These are phyloP conservation scores for Sphaerophoria rueppellii DNA, from an alignment of 2,888 invertebrate species.

Conservation along the genomic window DNA sequence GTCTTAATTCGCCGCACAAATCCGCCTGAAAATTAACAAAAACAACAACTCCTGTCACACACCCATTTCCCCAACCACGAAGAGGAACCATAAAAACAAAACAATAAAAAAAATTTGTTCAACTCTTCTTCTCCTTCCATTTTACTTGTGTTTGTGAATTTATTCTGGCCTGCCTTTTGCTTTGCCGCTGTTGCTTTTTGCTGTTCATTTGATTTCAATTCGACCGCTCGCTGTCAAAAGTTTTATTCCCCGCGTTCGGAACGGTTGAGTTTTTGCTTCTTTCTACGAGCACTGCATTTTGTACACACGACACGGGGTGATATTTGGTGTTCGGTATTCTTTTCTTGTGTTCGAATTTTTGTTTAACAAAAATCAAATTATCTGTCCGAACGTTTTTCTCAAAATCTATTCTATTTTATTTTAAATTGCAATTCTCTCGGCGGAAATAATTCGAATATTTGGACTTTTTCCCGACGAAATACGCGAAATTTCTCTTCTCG, in stretches of 20 bases:
- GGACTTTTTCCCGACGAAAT: slow-evolving; percentile 15
- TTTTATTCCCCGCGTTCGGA: slow-evolving; percentile 72
- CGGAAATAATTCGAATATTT: not conserved
- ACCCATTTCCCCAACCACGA: slow-evolving; percentile 38
- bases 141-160: too few species aligned
- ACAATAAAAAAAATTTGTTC: slow-evolving; percentile 6
- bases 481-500: slow-evolving; percentile 52
- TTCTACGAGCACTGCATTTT: slow-evolving; percentile 70
- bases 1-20: slow-evolving; percentile 22
- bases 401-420: slow-evolving; percentile 33
- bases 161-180: not conserved
- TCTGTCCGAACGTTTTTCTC: slow-evolving; percentile 25
- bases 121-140: not conserved
- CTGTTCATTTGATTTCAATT: slow-evolving; percentile 30
- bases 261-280: slow-evolving; percentile 65
- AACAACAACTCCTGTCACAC: slow-evolving; percentile 19
- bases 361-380: slow-evolving; percentile 23
- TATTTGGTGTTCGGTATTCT: slow-evolving; percentile 74
- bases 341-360: slow-evolving; percentile 74
- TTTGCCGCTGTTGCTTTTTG: slow-evolving; percentile 8
- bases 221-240: slow-evolving; percentile 67
- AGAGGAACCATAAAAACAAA: slow-evolving; percentile 31
- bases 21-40: not conserved
- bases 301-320: slow-evolving; percentile 64
- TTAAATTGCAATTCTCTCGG: slow-evolving; percentile 15